Conservation (phyloP, 2,797 vertebrate genomes). For the Hyperoplus lanceolatus region DNA sequence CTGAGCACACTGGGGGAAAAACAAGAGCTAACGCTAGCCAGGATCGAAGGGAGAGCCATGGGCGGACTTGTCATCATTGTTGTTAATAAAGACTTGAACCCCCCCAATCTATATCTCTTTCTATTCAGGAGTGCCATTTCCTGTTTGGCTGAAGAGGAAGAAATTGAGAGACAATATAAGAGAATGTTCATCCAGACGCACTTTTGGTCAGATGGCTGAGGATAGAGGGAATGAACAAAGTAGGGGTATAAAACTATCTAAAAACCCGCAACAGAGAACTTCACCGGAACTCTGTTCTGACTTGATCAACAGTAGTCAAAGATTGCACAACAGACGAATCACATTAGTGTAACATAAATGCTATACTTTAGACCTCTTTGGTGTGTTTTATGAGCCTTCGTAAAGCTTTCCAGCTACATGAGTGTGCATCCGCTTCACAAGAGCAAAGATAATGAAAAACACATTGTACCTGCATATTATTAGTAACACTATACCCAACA, state of each 20-base stretch:
- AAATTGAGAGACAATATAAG: conserved; percentile 65
- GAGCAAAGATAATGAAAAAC: conserved; percentile 55
- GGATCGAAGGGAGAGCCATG: conserved; percentile 54
- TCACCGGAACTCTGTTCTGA: conserved; percentile 39
- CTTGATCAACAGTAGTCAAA: conserved; percentile 54
- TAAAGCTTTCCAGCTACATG: conserved; percentile 50
- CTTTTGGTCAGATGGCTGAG: conserved; percentile 21
- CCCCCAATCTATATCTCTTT: conserved; percentile 2
- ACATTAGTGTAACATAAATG: conserved; percentile 62
- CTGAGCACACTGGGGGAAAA: conserved; percentile 41
- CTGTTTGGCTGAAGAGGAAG: conserved; percentile 69
- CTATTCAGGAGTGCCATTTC: conserved; percentile 71
- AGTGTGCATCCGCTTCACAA: conserved; percentile 45
- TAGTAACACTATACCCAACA: conserved; percentile 55
- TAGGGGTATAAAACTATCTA: not conserved
- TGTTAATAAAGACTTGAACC: conserved; percentile 69
- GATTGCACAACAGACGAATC: conserved; percentile 51
- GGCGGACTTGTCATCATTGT: conserved; percentile 64
- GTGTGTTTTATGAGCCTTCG: conserved; percentile 45
- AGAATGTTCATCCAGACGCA: conserved; percentile 57
- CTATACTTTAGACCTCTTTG: conserved; percentile 47
- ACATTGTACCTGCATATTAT: conserved; percentile 57
- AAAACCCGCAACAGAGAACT: conserved; percentile 23
- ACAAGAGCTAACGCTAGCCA: conserved; percentile 58
- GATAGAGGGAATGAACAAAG: not conserved